A percentile compares a stretch with the other conserved stretches of the same genome.
These are phyloP conservation scores for Pristionchus japonicus DNA, from an alignment of 2,888 invertebrate genomes.

Conservation along the genomic window DNA sequence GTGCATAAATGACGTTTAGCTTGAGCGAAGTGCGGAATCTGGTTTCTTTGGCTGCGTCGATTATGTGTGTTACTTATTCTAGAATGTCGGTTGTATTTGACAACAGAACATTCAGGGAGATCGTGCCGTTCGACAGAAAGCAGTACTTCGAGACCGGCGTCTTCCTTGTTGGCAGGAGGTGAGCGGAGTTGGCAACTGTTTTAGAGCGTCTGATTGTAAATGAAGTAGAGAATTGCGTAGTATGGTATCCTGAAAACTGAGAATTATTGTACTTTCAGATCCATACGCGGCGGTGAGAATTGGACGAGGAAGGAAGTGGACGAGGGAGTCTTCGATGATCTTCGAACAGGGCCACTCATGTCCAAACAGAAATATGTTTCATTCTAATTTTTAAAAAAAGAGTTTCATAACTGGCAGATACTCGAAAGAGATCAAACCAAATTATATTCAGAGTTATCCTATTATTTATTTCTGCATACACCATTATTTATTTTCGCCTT, in stretches of 20 bases:
- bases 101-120: neutral
- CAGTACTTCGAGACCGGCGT: neutral
- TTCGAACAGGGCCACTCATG: neutral
- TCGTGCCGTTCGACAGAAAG: neutral
- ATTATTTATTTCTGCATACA: too few species aligned
- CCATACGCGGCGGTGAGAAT: neutral
- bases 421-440: neutral
- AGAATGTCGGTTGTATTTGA: too few species aligned
- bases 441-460: too few species aligned
- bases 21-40: neutral
- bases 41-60: too few species aligned
- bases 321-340: neutral
- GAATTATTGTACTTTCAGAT: too few species aligned
- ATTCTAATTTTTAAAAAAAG: neutral
- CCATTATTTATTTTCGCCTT: too few species aligned
- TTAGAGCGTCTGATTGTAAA: too few species aligned
- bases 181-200: too few species aligned
- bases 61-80: too few species aligned
- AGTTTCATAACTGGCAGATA: too few species aligned
- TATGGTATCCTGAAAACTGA: too few species aligned
- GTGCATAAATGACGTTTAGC: neutral
- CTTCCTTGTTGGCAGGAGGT: neutral
- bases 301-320: neutral
- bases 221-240: too few species aligned
- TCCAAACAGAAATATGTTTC: neutral